A percentile compares a stretch with the other conserved stretches of the same genome.
These are phyloP conservation scores for Cetoscarus ocellatus DNA, from an alignment of 2,797 vertebrate genomes.

Conservation along the genomic window DNA sequence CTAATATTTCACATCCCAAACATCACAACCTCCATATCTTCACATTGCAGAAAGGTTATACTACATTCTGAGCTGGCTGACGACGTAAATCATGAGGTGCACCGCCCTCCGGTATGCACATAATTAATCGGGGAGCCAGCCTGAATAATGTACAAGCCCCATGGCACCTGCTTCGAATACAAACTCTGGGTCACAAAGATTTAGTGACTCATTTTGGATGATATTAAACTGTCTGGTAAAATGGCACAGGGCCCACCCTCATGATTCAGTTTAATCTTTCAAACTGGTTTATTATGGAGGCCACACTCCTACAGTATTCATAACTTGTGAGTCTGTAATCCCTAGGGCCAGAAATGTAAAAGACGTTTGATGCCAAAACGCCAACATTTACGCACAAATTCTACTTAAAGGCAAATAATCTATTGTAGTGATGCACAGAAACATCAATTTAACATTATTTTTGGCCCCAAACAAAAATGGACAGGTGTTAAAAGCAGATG, in stretches of 20 bases:
- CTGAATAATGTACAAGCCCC: not conserved
- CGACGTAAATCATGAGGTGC: not conserved
- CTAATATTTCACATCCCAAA: conserved; percentile 1
- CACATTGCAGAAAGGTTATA: not conserved
- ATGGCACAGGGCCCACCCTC: not conserved
- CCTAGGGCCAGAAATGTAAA: not conserved
- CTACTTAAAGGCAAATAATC: no score
- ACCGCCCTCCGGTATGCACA: not conserved
- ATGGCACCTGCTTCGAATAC: not conserved
- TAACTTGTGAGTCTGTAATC: conserved; percentile 10
- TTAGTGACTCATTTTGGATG: not conserved
- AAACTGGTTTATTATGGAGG: conserved; percentile 4
- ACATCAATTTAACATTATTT: no score
- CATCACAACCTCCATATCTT: not conserved
- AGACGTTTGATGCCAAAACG: conserved; percentile 1
- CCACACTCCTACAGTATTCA: not conserved
- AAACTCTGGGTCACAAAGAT: not conserved
- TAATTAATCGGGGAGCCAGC: not conserved
- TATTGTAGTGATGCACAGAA: no score
- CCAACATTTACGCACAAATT: no score
- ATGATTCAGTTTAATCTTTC: not conserved
- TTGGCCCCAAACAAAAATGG: no score
- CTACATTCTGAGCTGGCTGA: not conserved
- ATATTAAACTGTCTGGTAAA: not conserved
- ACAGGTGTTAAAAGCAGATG: no score